These are phyloP conservation scores for Cynopterus brachyotis DNA, from an alignment of 2,113 vertebrate species.

Conservation along the genomic window DNA sequence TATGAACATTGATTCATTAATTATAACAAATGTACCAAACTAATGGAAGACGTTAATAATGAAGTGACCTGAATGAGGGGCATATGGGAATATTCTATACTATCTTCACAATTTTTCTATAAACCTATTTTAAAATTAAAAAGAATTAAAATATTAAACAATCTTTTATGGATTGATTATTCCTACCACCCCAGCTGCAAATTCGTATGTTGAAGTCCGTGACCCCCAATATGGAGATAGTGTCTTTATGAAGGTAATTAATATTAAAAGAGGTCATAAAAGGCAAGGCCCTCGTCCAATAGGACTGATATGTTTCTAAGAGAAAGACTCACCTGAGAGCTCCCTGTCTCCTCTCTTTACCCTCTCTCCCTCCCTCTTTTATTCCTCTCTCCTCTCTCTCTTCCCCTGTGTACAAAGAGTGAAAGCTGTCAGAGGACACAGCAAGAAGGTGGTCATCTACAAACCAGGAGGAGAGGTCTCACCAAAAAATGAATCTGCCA, in stretches of 20 bases:
- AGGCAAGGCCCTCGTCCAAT: accelerated
- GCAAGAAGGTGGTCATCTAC: not conserved
- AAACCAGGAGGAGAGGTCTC: not conserved
- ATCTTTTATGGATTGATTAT: not conserved
- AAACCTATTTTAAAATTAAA: not conserved
- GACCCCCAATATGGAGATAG: not conserved
- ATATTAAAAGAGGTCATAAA: not conserved
- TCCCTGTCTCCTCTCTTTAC: not conserved
- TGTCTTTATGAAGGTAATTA: not conserved
- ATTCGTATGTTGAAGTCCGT: not conserved
- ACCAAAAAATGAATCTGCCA: not conserved
- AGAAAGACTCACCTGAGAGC: not conserved
- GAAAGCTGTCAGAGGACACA: not conserved
- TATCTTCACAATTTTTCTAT: not conserved
- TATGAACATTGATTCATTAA: not conserved
- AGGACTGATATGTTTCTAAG: not conserved
- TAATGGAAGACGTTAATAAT: not conserved
- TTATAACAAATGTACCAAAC: not conserved
- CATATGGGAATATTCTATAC: not conserved
- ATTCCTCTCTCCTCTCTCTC: not conserved
- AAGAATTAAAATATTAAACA: not conserved
- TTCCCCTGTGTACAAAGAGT: not conserved
- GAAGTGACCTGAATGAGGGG: not conserved
- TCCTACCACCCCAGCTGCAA: not conserved
- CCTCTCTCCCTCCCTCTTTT: too few species aligned